Percentiles rank a stretch among this genome's conserved stretches.
phyloP scores from a whole-genome alignment of 2,797 vertebrate genomes.

The Hapalemur alaotrensis region DNA sequence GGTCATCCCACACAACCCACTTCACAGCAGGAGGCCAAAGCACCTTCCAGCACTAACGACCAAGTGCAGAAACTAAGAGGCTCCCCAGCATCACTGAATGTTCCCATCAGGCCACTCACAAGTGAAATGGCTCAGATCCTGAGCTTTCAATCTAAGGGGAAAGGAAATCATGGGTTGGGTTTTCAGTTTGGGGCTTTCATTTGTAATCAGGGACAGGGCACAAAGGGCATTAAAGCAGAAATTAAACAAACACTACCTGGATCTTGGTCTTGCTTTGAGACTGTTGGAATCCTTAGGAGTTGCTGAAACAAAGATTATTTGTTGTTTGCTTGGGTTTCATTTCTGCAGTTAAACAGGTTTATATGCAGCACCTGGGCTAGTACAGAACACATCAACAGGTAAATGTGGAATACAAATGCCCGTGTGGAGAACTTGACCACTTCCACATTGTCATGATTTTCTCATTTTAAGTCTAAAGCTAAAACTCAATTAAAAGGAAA shows the following conservation, averaged over 20 bases:
- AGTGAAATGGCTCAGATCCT: neutral
- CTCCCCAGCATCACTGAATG: neutral
- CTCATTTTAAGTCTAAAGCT: constrained; percentile 51
- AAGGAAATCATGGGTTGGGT: neutral
- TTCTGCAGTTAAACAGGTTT: constrained; percentile 55
- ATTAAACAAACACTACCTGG: constrained; percentile 84
- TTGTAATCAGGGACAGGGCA: neutral
- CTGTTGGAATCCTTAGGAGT: constrained; percentile 83
- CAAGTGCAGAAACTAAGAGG: neutral
- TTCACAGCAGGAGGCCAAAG: neutral
- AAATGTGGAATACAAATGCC: constrained; percentile 13
- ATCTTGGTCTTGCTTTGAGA: constrained; percentile 87
- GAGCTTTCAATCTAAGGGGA: constrained; percentile 22
- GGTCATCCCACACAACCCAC: neutral
- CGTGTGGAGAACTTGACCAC: neutral
- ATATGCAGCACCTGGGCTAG: constrained; percentile 40
- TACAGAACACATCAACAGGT: constrained; percentile 61
- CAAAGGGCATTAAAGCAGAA: constrained; percentile 64
- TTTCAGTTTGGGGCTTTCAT: neutral
- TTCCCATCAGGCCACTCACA: neutral
- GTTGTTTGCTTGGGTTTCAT: constrained; percentile 71
- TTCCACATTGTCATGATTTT: constrained; percentile 41
- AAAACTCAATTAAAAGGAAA: constrained; percentile 28
- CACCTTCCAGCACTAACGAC: neutral
- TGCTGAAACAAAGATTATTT: constrained; percentile 83